Evolutionary conservation across 2,888 invertebrate species (phyloP), one percentile per base, ranked within the genome.

Genomic region (Drosophila borborema): DNA sequence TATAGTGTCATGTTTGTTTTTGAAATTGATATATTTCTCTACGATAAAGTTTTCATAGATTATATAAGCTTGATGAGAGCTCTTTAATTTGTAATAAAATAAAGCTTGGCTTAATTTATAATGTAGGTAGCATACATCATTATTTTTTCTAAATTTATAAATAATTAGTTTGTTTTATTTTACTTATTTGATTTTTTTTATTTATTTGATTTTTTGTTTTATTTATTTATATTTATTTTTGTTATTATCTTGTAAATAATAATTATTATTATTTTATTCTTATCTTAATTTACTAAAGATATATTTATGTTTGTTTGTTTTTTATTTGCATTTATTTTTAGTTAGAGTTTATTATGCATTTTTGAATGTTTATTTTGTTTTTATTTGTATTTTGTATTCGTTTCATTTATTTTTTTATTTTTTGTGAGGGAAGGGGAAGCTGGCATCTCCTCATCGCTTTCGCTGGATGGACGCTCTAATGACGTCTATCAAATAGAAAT

Each of bases 401-500:
- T 6, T 10, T n/a, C n/a, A n/a, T n/a, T 14, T 41, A 38, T 71
- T 38, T 20, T 56, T 49, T 18, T 46, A 36, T 41, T 14, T n/a
- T 45, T 14, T 41, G 2, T 41, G 9, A 2, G 10, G 10, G 18
- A 46, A 45, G 34, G 40, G 41, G 28, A 45, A 59, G 45, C 46
- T 61, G 28, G n/a, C 54, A 53, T 59, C 41, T 55, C 45, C 41
- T 28, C 40, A 53, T 61, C 55, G 80, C 82, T 82, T 82, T 80
- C 80, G 80, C 80, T 82, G 63, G 61, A 80, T 61, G 71, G 43
- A 40, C 28, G 46, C 55, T 49, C 51, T 62, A 75, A 65, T 80
- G 80, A 82, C 63, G 80, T 59, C 77, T 54, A 75, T 75, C 77
- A 80, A n/a, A 80, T 67, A 80, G 82, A 80, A 80, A 82, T 70